Evolutionary conservation across 37 sponge, comb jelly and placozoan species (phyloP), one percentile per base, ranked within the genome.

Genomic region (Hexactinellida sp.): DNA sequence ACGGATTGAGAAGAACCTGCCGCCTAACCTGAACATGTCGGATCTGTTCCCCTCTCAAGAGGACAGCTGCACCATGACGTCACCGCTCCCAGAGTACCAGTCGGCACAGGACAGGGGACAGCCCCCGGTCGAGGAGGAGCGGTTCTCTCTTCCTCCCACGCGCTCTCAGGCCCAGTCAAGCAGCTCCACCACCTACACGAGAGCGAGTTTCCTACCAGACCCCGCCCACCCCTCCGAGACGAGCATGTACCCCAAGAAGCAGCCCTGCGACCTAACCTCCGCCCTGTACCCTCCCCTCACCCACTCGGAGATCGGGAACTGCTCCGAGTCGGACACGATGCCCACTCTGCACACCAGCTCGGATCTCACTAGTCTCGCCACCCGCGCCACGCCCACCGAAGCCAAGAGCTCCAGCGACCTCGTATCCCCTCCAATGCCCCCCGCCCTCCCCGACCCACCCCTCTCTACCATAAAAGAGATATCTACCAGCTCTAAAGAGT

Each of bases 401-500:
- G 28, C 32, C 3, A 63, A 63, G 76, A 25, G 5, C 30, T 25
- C 76, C 3, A 63, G 30, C 34, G 76, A n/a, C 32, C 32, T n/a
- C 1, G 13, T 28, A 32, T 63, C 76, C 5, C 76, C 76, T 3
- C 76, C 76, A 32, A 63, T 63, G 30, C 76, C 76, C 5, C 47
- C 47, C 47, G 13, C 13, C 25, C 34, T n/a, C 3, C 5, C 76
- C 3, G 76, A 63, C 34, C 76, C 76, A 21, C 76, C 76, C 34
- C 76, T 63, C 34, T 63, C 76, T 28, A 63, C 76, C 34, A 63
- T 63, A 25, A 63, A n/a, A 32, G 76, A 63, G 76, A 63, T 63
- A 10, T 63, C 76, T 3, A 63, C 76, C 25, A 25, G 1, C 34
- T 25, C 30, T 23, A n/a, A 63, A 21, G 13, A 32, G 19, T 63